A percentile compares a stretch with the other conserved stretches of the same genome.
phyloP scores from a whole-genome alignment of 2,888 invertebrate species.

The Nowickia ferox region DNA sequence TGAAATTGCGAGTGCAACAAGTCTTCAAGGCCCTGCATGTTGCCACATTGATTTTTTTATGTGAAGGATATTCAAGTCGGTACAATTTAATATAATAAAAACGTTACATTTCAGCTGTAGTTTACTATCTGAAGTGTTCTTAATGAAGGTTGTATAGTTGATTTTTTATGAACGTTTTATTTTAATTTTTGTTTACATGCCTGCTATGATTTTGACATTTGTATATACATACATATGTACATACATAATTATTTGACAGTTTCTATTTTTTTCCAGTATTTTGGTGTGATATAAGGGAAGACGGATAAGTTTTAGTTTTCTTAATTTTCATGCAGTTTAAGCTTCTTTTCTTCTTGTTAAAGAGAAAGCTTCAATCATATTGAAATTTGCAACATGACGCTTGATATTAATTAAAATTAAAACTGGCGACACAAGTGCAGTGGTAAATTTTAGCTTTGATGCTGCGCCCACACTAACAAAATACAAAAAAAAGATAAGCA shows the following conservation, averaged over 20 bases:
- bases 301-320: background rate
- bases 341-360: too few relatives aligned
- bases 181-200: conserved; percentile 8
- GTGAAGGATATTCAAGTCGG: conserved; percentile 1
- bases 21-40: conserved; percentile 13
- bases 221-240: conserved; percentile 39
- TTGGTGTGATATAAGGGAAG: background rate
- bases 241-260: conserved; percentile 62
- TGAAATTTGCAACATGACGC: too few relatives aligned
- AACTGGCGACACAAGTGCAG: too few relatives aligned
- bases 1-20: conserved; percentile 20
- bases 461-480: too few relatives aligned
- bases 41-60: background rate
- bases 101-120: conserved; percentile 54
- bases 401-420: too few relatives aligned
- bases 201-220: conserved; percentile 59
- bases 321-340: too few relatives aligned
- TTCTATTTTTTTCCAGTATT: conserved; percentile 20
- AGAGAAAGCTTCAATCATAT: too few relatives aligned
- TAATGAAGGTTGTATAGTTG: conserved; percentile 52
- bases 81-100: background rate
- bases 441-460: too few relatives aligned
- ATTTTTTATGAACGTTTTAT: conserved; percentile 7
- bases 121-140: conserved; percentile 37
- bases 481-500: too few relatives aligned